Conservation (phyloP, 2,797 vertebrate genomes). For the Hemitrygon akajei region DNA sequence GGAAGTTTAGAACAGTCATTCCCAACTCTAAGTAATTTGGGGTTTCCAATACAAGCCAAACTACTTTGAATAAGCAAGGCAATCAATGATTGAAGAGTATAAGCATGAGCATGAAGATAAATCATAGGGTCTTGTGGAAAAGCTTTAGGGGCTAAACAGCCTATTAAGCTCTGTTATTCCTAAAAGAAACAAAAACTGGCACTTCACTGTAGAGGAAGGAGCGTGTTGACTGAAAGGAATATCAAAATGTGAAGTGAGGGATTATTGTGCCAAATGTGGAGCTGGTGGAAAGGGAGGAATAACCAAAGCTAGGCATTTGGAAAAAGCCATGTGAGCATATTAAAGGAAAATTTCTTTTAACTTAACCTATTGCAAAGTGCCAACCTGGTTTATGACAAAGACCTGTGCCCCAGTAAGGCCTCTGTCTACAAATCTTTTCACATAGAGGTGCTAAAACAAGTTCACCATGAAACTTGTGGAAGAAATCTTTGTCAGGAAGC, state of each 20-base stretch:
- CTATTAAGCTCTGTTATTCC: neutral
- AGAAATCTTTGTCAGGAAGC: no score
- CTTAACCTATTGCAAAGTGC: no score
- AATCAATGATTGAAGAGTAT: neutral
- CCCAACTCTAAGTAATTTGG: no score
- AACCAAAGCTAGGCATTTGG: neutral
- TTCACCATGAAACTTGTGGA: no score
- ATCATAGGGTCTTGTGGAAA: neutral
- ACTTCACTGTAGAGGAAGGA: neutral
- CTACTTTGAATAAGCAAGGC: neutral
- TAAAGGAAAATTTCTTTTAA: neutral
- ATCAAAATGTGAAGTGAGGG: neutral
- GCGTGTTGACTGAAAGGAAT: neutral
- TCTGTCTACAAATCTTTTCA: no score
- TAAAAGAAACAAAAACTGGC: neutral
- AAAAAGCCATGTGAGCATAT: neutral
- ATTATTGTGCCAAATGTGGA: neutral
- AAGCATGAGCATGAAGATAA: neutral
- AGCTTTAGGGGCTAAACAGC: neutral
- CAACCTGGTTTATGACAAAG: no score
- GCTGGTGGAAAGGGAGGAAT: no score
- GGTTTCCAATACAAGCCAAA: neutral
- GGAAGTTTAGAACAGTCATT: neutral
- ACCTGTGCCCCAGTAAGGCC: no score
- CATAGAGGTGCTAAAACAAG: no score